Percentiles rank a stretch among this genome's conserved stretches.
phyloP scores from a whole-genome alignment of 2,888 invertebrate species.

The Brenthis hecate region DNA sequence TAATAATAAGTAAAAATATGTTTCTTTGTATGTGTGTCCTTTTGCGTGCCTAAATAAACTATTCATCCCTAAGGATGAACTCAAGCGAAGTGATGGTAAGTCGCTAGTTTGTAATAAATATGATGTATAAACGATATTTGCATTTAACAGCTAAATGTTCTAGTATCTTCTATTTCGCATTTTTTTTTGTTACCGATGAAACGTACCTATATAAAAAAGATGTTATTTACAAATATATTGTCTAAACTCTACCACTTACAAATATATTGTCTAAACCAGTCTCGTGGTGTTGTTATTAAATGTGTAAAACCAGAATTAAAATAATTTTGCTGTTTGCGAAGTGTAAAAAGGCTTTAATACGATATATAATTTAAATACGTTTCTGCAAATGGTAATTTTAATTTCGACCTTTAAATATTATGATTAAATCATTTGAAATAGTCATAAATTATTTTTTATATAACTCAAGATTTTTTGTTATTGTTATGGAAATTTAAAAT shows the following conservation, averaged over 20 bases:
- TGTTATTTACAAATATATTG: neutral
- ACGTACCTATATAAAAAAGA: neutral
- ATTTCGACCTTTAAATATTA: neutral
- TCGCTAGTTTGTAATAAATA: too few relatives aligned
- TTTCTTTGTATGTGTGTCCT: too few relatives aligned
- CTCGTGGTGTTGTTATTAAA: constrained; percentile 14
- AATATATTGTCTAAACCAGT: constrained; percentile 17
- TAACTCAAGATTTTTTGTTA: too few relatives aligned
- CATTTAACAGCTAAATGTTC: too few relatives aligned
- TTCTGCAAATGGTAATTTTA: neutral
- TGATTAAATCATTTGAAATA: neutral
- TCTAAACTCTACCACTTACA: neutral
- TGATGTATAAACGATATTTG: too few relatives aligned
- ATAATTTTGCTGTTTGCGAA: constrained; percentile 3
- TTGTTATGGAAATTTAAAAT: too few relatives aligned
- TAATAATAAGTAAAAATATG: too few relatives aligned
- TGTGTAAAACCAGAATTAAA: constrained; percentile 1
- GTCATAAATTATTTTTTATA: too few relatives aligned
- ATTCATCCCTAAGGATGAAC: too few relatives aligned
- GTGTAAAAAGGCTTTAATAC: constrained; percentile 10
- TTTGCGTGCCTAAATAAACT: too few relatives aligned
- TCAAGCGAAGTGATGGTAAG: too few relatives aligned
- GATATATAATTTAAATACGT: neutral
- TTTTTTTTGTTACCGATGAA: neutral
- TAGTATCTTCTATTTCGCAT: too few relatives aligned